Percentiles rank a stretch among this genome's conserved stretches.
Conservation (phyloP, 2,888 invertebrate genomes). For the Drosophila cracens region DNA sequence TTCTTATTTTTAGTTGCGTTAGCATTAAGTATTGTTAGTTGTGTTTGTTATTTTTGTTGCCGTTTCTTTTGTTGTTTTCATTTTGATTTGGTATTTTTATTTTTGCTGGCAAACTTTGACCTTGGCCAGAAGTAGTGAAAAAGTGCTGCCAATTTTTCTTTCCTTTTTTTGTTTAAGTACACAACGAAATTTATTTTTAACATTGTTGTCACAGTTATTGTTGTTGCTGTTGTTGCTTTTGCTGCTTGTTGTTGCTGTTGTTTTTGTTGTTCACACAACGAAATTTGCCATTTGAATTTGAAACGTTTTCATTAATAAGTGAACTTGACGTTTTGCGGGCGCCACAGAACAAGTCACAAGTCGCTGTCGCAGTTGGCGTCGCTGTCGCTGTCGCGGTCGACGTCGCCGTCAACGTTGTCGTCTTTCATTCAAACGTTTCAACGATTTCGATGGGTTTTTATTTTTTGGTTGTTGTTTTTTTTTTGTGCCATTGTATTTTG, state of each 20-base stretch:
- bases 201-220: constrained; percentile 24
- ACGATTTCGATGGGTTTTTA: constrained; percentile 34
- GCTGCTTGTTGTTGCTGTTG: constrained; percentile 28
- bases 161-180: constrained; percentile 19
- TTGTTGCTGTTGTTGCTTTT: constrained; percentile 15
- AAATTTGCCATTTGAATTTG: constrained; percentile 71
- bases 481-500: constrained; percentile 43
- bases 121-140: constrained; percentile 57
- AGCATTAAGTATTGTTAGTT: constrained; percentile 28
- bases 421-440: constrained; percentile 70
- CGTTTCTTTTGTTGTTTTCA: not conserved
- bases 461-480: constrained; percentile 2
- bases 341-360: constrained; percentile 54
- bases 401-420: constrained; percentile 34
- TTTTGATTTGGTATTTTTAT: constrained; percentile 22
- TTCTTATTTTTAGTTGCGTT: constrained; percentile 70
- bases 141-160: constrained; percentile 55
- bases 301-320: constrained; percentile 77
- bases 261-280: constrained; percentile 47
- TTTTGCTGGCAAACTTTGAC: constrained; percentile 67
- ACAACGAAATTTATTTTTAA: constrained; percentile 42
- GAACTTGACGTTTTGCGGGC: constrained; percentile 48
- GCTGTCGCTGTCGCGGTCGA: constrained; percentile 6
- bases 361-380: constrained; percentile 16
- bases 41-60: constrained; percentile 29